Conservation (phyloP, 2,113 vertebrate genomes). For the Paralichthys olivaceus region DNA sequence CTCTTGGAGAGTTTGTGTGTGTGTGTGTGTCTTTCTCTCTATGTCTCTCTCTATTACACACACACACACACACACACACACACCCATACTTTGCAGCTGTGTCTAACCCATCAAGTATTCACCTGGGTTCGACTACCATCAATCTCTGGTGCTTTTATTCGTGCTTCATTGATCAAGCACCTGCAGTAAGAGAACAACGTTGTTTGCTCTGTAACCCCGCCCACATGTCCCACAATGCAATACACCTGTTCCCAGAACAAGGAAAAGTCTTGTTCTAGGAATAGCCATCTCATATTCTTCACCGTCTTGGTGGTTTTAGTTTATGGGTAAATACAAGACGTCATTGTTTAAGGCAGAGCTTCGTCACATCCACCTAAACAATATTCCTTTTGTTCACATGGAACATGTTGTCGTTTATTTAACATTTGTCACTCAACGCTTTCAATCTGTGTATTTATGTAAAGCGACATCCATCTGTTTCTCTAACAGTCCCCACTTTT, state of each 20-base stretch:
- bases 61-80: neutral
- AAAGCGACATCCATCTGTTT: slow-evolving; percentile 18
- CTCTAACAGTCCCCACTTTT: slow-evolving; percentile 6
- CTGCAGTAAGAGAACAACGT: slow-evolving; percentile 4
- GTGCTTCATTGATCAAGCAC: neutral
- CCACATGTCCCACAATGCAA: slow-evolving; percentile 32
- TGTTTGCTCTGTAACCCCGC: neutral
- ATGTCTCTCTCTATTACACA: neutral
- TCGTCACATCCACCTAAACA: neutral
- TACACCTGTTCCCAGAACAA: slow-evolving; percentile 2
- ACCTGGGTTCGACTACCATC: slow-evolving; percentile 1
- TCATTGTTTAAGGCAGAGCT: neutral
- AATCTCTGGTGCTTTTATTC: slow-evolving; percentile 25
- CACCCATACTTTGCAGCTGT: slow-evolving; percentile 21
- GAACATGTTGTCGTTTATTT: neutral
- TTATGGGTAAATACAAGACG: neutral
- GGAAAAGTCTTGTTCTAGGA: neutral
- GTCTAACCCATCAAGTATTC: slow-evolving; percentile 31
- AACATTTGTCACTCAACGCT: slow-evolving; percentile 21
- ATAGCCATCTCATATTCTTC: neutral
- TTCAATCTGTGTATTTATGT: neutral
- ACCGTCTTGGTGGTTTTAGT: neutral
- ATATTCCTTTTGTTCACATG: neutral
- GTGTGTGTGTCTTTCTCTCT: neutral
- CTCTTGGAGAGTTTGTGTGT: slow-evolving; percentile 26